These are phyloP conservation scores for Polydesmus complanatus DNA, from an alignment of 2,888 invertebrate species.

Conservation along the genomic window DNA sequence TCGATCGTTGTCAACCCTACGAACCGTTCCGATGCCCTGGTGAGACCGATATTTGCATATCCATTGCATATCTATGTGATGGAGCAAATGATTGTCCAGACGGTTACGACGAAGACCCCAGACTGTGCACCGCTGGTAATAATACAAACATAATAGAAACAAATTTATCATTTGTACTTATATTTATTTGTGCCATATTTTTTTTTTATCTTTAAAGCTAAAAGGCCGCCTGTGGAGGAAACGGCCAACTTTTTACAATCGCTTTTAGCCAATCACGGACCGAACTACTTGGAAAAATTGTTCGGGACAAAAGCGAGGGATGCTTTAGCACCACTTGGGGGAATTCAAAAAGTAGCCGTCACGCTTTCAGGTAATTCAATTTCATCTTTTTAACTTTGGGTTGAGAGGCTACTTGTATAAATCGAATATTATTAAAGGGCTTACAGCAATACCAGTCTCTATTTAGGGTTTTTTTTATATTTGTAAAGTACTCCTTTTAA, in stretches of 20 bases:
- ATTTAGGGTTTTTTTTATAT: too few relatives aligned
- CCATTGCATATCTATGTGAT: constrained; percentile 90
- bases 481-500: too few relatives aligned
- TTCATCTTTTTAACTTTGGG: neutral
- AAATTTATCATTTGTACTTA: too few relatives aligned
- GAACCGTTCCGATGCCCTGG: constrained; percentile 88
- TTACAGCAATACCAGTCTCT: too few relatives aligned
- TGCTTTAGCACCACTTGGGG: constrained; percentile 77
- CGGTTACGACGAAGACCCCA: constrained; percentile 88
- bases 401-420: too few relatives aligned
- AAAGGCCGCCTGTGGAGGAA: constrained; percentile 91
- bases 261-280: constrained; percentile 83
- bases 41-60: constrained; percentile 83
- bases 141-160: neutral
- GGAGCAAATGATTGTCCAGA: constrained; percentile 88
- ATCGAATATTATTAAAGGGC: too few relatives aligned
- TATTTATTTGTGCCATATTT: neutral
- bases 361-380: constrained; percentile 69
- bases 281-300: constrained; percentile 88
- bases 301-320: constrained; percentile 90
- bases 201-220: constrained; percentile 48
- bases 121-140: constrained; percentile 83
- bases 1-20: constrained; percentile 72
- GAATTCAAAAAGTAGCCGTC: constrained; percentile 88
- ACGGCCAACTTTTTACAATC: constrained; percentile 90